Evolutionary conservation across 2,113 vertebrate genomes (phyloP).

Genomic region (Laticauda colubrina): DNA sequence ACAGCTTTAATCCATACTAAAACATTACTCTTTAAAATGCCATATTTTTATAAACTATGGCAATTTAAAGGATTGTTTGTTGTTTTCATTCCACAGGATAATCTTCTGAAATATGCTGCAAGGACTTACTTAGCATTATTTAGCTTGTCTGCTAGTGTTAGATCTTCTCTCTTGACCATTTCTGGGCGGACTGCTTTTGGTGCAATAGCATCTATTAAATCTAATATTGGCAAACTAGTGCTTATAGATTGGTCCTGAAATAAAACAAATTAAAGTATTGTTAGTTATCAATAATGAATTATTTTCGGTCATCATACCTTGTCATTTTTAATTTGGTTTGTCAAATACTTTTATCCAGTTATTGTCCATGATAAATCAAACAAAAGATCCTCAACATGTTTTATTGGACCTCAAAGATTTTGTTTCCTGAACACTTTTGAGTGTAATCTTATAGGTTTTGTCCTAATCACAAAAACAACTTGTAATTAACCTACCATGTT

Average conservation of each 20-base stretch:
- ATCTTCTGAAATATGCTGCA: background rate
- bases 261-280: slow-evolving; percentile 46
- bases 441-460: background rate
- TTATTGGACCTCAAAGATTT: background rate
- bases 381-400: background rate
- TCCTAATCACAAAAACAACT: background rate
- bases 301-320: background rate
- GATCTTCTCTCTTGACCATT: slow-evolving; percentile 81
- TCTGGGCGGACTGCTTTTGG: slow-evolving; percentile 84
- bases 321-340: background rate
- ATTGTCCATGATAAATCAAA: background rate
- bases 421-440: background rate
- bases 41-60: background rate
- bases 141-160: slow-evolving; percentile 76
- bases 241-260: slow-evolving; percentile 90
- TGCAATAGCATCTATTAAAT: slow-evolving; percentile 91
- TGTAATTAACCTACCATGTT: background rate
- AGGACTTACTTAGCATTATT: slow-evolving; percentile 85
- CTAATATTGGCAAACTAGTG: slow-evolving; percentile 91
- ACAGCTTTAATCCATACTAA: background rate
- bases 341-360: background rate
- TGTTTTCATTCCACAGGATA: background rate
- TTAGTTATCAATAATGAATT: slow-evolving; percentile 29
- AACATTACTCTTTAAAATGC: background rate
- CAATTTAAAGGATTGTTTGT: background rate